phyloP scores from a whole-genome alignment of 2,888 invertebrate species.

The Linnaemya vulpina region DNA sequence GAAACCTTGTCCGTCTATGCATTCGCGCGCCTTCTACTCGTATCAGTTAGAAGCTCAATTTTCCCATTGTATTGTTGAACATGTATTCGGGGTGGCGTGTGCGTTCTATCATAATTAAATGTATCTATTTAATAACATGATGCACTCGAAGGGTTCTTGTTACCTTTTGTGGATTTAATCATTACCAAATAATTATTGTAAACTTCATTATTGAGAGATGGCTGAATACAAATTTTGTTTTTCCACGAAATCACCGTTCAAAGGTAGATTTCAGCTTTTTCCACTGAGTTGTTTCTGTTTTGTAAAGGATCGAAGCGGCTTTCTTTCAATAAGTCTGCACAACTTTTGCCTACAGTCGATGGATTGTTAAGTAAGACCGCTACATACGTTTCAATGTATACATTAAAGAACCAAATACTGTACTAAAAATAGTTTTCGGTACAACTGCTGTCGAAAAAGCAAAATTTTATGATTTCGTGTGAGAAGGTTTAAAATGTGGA shows the following conservation, averaged over 20 bases:
- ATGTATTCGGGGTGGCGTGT: neutral
- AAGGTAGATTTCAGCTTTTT: constrained; percentile 62
- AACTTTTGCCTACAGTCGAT: constrained; percentile 28
- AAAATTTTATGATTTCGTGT: too few species aligned
- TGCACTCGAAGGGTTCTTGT: constrained; percentile 55
- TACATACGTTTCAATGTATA: neutral
- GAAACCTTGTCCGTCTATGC: constrained; percentile 2
- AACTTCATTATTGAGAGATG: constrained; percentile 23
- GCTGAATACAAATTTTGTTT: constrained; percentile 27
- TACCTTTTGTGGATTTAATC: constrained; percentile 72
- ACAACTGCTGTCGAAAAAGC: too few species aligned
- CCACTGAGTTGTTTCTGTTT: constrained; percentile 49
- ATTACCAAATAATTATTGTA: constrained; percentile 71
- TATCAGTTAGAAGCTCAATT: neutral
- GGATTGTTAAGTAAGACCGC: neutral
- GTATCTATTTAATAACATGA: constrained; percentile 67
- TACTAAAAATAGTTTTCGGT: too few species aligned
- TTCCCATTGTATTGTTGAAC: constrained; percentile 13
- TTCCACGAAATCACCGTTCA: neutral
- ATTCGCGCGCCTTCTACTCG: neutral
- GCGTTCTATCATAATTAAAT: constrained; percentile 62
- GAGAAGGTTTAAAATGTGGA: too few species aligned
- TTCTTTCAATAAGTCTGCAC: constrained; percentile 5
- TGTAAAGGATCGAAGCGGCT: constrained; percentile 43
- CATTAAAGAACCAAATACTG: too few species aligned